Conservation (phyloP, 1,140 invertebrate genomes). For the Caenorhabditis briggsae region DNA sequence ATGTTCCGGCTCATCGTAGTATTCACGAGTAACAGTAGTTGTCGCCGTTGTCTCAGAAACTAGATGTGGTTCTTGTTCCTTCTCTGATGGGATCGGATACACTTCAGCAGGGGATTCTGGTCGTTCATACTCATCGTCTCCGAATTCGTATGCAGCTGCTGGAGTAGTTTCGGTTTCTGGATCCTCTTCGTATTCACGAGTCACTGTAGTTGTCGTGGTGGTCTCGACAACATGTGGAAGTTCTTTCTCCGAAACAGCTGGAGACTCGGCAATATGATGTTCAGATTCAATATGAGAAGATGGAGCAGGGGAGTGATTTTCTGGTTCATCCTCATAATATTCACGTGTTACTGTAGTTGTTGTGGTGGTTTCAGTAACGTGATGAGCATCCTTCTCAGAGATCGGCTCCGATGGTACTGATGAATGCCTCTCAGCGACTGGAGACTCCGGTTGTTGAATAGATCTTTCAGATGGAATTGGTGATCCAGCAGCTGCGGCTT, state of each 20-base stretch:
- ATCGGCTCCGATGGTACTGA: background rate
- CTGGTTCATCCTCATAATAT: background rate
- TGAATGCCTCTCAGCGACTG: background rate
- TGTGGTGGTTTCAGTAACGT: background rate
- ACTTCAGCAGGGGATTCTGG: background rate
- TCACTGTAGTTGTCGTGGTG: slow-evolving; percentile 26
- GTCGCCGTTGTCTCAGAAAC: background rate
- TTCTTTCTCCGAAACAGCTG: background rate
- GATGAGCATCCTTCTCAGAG: background rate
- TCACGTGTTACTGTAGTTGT: slow-evolving; percentile 13
- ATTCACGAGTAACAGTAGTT: slow-evolving; percentile 17
- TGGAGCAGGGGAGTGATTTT: background rate
- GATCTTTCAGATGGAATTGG: slow-evolving; percentile 29
- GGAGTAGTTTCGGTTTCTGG: background rate
- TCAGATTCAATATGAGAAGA: background rate
- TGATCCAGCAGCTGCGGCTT: background rate
- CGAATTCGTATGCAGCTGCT: background rate
- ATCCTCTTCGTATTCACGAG: background rate
- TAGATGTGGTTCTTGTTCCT: background rate
- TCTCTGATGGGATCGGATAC: background rate
- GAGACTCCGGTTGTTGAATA: background rate
- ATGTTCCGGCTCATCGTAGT: slow-evolving; percentile 16
- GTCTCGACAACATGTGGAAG: slow-evolving; percentile 49
- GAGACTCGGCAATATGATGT: background rate
- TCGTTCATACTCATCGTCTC: background rate